Percentiles rank a stretch among this genome's conserved stretches.
Evolutionary conservation across 2,113 vertebrate genomes (phyloP).

Genomic region (Setophaga kirtlandii): DNA sequence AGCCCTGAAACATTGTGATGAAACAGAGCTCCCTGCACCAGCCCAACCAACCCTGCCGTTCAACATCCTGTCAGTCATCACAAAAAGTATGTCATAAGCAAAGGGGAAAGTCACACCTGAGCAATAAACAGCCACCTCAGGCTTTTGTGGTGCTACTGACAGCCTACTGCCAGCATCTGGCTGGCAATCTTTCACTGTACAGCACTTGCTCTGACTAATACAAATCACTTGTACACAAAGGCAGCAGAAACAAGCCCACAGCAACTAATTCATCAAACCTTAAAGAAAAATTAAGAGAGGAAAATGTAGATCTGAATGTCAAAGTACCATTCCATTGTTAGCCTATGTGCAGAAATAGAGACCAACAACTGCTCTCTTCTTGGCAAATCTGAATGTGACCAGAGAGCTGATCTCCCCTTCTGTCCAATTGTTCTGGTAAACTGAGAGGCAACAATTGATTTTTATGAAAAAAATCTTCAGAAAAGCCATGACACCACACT

Average conservation of each 20-base stretch:
- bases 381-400: background rate
- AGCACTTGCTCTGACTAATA: background rate
- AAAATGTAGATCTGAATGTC: background rate
- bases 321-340: background rate
- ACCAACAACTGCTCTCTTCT: background rate
- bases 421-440: background rate
- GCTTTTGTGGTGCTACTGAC: background rate
- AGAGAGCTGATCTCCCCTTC: background rate
- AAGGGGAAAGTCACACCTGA: background rate
- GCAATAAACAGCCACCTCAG: background rate
- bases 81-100: constrained; percentile 3
- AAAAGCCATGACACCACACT: background rate
- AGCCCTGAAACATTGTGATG: background rate
- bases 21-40: background rate
- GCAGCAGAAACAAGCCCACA: background rate
- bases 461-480: background rate
- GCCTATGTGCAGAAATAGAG: background rate
- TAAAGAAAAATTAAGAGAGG: background rate
- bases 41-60: background rate
- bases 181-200: background rate
- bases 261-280: background rate
- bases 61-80: background rate
- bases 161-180: background rate
- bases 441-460: background rate
- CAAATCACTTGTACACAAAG: background rate